Evolutionary conservation across 2,113 vertebrate genomes (phyloP).

Genomic region (Aspiorhynchus laticeps): DNA sequence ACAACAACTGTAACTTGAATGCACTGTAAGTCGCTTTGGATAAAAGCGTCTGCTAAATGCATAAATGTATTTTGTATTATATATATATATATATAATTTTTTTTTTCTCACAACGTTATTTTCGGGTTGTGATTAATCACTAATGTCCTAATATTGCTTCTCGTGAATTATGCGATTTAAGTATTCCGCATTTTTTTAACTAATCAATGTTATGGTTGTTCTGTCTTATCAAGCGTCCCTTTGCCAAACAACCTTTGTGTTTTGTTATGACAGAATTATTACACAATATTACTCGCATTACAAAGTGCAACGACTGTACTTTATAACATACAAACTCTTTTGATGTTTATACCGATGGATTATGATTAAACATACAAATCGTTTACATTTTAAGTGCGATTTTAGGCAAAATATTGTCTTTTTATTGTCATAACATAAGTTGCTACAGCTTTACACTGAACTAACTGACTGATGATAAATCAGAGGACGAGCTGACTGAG

Average conservation of each 20-base stretch:
- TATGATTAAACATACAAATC: conserved; percentile 1
- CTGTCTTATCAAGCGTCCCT: background rate
- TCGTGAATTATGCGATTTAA: background rate
- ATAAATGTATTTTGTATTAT: too few species aligned
- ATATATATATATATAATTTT: too few species aligned
- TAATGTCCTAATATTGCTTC: background rate
- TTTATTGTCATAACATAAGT: background rate
- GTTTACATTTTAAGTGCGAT: background rate
- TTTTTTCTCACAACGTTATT: background rate
- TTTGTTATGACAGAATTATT: conserved; percentile 9
- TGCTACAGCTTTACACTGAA: background rate
- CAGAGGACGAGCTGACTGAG: background rate
- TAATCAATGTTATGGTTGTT: background rate
- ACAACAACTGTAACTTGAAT: too few species aligned
- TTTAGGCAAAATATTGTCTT: background rate
- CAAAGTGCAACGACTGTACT: background rate
- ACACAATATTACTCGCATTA: background rate
- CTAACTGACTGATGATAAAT: background rate
- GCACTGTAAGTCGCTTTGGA: too few species aligned
- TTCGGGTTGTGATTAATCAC: background rate
- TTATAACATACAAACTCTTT: background rate
- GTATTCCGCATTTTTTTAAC: background rate
- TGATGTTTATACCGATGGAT: background rate
- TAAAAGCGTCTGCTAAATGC: too few species aligned
- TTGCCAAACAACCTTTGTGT: conserved; percentile 11